A percentile compares a stretch with the other conserved stretches of the same genome.
Evolutionary conservation across 2,888 invertebrate genomes (phyloP).

Genomic region (Cenopis cana): DNA sequence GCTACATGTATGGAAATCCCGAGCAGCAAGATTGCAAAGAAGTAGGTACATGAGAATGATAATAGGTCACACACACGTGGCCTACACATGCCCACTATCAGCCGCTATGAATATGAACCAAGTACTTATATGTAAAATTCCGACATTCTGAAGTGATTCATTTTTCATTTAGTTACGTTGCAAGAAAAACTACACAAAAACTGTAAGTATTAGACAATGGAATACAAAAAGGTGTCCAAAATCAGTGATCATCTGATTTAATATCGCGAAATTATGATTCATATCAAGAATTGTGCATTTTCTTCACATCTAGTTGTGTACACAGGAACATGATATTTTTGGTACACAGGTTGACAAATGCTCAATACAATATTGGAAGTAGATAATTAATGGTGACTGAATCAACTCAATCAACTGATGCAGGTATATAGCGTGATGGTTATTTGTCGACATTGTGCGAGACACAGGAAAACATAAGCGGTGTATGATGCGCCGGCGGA

Average conservation of each 20-base stretch:
- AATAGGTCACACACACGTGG: conserved; percentile 48
- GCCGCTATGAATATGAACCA: conserved; percentile 29
- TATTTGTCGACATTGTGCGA: conserved; percentile 64
- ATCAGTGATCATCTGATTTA: too few species aligned
- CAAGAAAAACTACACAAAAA: conserved; percentile 10
- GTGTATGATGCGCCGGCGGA: conserved; percentile 59
- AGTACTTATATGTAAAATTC: conserved; percentile 31
- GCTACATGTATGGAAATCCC: conserved; percentile 21
- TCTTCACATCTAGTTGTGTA: background rate
- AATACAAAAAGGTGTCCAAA: too few species aligned
- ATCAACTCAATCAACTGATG: conserved; percentile 57
- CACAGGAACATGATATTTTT: too few species aligned
- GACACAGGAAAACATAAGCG: conserved; percentile 67
- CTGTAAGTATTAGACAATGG: too few species aligned
- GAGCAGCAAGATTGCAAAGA: background rate
- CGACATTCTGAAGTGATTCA: conserved; percentile 22
- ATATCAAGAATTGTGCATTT: background rate
- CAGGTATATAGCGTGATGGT: conserved; percentile 60
- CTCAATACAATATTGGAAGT: background rate
- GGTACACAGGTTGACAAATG: background rate
- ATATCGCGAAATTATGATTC: too few species aligned
- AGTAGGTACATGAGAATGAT: conserved; percentile 37
- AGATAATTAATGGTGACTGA: conserved; percentile 56
- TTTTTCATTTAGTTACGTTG: conserved; percentile 9
- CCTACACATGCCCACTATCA: conserved; percentile 47